Base-by-base conservation (phyloP, 2,888 invertebrate genomes). In the Lutraria lutraria region DNA sequence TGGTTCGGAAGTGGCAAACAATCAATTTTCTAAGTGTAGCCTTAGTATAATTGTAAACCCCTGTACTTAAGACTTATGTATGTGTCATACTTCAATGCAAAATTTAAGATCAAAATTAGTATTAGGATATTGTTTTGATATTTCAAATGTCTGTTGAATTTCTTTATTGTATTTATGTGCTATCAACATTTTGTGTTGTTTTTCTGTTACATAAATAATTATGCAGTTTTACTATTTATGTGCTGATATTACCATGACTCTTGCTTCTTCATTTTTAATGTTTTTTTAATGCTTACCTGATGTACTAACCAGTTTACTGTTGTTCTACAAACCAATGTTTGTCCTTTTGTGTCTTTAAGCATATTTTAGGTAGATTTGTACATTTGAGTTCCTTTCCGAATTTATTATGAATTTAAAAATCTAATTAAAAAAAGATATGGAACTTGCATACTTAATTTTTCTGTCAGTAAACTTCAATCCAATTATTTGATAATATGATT, bases 41-140 rank as follows among this genome's bases (percentile, higher is more conserved):
- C n/a, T n/a, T n/a, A 43, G 43, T 43, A 43, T 43, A 43, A 4
- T 43, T 43, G 43, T 43, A 43, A 4, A 43, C 43, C 43, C 43
- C 2, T 43, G 8, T 43, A 43, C 43, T 43, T 43, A 43, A 43
- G 43, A 8, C 43, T 43, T 43, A 43, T 68, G 63, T 68, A 68
- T 25, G 25, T 63, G 25, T 12, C 0, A 25, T 68, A 68, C n/a
- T 68, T 16, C 25, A n/a, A 12, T 68, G 63, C 25, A 25, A 68
- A 68, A n/a, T 68, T 68, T 68, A 25, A 68, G 25, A 68, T 68
- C 63, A 68, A 68, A 68, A 68, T n/a, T 68, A 68, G 63, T 68
- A 25, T 25, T 68, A 68, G 63, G 2, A 43, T 43, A 43, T 43
- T 43, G 43, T 43, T 43, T 43, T 43, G 43, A 43, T 43, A 43